phyloP scores from a whole-genome alignment of 1,140 invertebrate species.

The Fragariocoptes setiger region DNA sequence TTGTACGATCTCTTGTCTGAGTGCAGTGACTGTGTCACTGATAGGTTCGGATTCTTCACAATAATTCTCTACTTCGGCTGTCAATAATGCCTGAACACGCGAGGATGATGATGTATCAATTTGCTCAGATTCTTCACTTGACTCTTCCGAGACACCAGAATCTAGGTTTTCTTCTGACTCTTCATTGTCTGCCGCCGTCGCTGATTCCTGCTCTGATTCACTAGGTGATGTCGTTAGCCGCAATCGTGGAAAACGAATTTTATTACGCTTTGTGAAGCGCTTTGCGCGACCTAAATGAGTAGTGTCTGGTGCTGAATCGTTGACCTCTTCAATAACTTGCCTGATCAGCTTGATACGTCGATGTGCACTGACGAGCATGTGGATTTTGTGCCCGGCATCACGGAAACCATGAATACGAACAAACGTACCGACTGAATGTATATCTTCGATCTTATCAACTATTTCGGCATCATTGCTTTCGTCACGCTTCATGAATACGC shows the following conservation, averaged over 20 bases:
- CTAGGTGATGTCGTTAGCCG: neutral
- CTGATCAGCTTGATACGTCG: conserved; percentile 19
- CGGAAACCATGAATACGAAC: conserved; percentile 91
- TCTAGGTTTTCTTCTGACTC: neutral
- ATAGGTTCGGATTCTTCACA: conserved; percentile 55
- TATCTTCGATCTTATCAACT: conserved; percentile 45
- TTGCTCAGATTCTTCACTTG: neutral
- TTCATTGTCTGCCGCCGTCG: conserved; percentile 6
- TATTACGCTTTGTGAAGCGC: neutral
- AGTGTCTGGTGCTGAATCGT: neutral
- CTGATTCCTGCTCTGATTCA: neutral
- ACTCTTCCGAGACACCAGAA: neutral
- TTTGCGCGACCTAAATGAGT: neutral
- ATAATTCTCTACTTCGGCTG: conserved; percentile 83
- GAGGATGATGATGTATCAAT: conserved; percentile 11
- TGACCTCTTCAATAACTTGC: conserved; percentile 10
- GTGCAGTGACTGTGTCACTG: conserved; percentile 75
- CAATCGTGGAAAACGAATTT: neutral
- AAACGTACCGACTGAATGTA: conserved; percentile 76
- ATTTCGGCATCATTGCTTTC: conserved; percentile 62
- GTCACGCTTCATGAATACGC: conserved; percentile 77
- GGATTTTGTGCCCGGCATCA: conserved; percentile 60
- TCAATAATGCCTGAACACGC: conserved; percentile 26
- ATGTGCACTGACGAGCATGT: conserved; percentile 75
- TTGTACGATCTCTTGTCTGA: conserved; percentile 88